Evolutionary conservation across 2,113 vertebrate genomes (phyloP).

Genomic region (Tragelaphus imberbis): DNA sequence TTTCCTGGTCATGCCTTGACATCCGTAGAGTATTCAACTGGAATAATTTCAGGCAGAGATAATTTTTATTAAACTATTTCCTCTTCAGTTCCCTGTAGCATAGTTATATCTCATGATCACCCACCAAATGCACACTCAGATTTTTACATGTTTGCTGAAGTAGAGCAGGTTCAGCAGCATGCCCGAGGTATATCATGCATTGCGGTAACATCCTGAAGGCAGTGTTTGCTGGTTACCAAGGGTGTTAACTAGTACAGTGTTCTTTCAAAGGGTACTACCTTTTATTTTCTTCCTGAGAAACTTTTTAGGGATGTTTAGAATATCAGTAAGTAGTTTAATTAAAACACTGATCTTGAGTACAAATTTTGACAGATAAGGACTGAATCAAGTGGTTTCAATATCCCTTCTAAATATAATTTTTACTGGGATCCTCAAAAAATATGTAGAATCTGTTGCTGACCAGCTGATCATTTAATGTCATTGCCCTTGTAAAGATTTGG

Average conservation of each 20-base stretch:
- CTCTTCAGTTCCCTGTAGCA: not conserved
- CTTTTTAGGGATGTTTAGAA: not conserved
- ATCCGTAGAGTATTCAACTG: not conserved
- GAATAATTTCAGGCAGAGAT: not conserved
- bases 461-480: not conserved
- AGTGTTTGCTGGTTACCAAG: not conserved
- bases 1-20: not conserved
- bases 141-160: not conserved
- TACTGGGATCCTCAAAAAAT: not conserved
- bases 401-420: not conserved
- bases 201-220: not conserved
- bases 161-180: not conserved
- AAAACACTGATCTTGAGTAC: not conserved
- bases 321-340: slow-evolving; percentile 11
- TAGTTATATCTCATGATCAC: not conserved
- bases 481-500: not conserved
- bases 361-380: not conserved
- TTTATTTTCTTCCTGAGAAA: slow-evolving; percentile 3
- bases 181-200: too few species aligned
- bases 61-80: not conserved
- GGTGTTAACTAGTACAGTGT: not conserved
- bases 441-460: not conserved
- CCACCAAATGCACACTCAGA: not conserved
- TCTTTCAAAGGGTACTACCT: not conserved
- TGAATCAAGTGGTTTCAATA: not conserved